Percentiles rank a stretch among this genome's conserved stretches.
Evolutionary conservation across 2,113 vertebrate genomes (phyloP).

Genomic region (Plecotus auritus): DNA sequence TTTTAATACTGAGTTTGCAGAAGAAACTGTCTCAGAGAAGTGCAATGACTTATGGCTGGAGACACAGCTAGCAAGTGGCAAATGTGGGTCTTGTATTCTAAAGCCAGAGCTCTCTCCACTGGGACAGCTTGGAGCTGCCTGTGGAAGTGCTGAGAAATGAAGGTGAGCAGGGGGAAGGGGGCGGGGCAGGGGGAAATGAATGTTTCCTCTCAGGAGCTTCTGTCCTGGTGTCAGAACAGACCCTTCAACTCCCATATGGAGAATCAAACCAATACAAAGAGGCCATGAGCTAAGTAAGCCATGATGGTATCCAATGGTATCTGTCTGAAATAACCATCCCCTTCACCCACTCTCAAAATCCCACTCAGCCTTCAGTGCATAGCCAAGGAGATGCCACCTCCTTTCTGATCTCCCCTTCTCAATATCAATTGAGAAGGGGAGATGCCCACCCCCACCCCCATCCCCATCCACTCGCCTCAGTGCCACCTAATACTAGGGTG

Average conservation of each 20-base stretch:
- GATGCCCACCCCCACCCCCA: background rate
- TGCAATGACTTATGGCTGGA: background rate
- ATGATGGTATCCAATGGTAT: background rate
- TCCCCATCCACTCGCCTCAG: background rate
- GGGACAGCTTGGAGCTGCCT: background rate
- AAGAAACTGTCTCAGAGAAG: background rate
- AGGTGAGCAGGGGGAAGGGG: background rate
- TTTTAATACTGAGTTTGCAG: background rate
- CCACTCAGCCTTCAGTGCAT: background rate
- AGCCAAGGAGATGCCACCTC: background rate
- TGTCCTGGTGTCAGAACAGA: background rate
- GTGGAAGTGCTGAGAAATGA: background rate
- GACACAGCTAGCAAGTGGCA: background rate
- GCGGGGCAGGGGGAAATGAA: background rate
- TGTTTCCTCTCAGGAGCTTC: background rate
- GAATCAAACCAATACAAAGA: background rate
- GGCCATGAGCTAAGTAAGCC: background rate
- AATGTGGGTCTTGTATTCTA: background rate
- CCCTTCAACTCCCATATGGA: background rate
- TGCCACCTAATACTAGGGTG: background rate
- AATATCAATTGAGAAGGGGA: background rate
- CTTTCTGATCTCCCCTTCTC: background rate
- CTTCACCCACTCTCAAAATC: background rate
- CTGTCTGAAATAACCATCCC: background rate
- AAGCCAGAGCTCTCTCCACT: background rate